phyloP scores from a whole-genome alignment of 2,797 vertebrate genomes.

The Enteromius fasciolatus region DNA sequence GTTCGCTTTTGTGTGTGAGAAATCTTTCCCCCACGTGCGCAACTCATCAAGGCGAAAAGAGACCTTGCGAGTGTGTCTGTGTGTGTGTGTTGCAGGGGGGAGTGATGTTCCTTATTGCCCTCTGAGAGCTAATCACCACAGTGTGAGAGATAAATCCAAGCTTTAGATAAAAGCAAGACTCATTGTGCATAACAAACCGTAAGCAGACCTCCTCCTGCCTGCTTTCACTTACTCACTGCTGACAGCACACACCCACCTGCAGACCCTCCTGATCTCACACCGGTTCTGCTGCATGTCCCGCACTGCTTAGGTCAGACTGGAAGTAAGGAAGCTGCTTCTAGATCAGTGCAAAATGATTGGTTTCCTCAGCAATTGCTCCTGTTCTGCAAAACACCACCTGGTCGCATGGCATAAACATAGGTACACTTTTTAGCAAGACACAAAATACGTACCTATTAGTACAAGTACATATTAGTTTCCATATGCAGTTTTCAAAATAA shows the following conservation, averaged over 20 bases:
- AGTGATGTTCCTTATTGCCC: slow-evolving; percentile 62
- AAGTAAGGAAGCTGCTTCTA: background rate
- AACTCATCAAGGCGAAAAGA: slow-evolving; percentile 40
- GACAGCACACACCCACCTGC: slow-evolving; percentile 24
- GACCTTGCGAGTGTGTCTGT: slow-evolving; percentile 24
- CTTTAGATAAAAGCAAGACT: slow-evolving; percentile 74
- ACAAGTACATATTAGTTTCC: too few species aligned
- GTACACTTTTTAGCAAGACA: too few species aligned
- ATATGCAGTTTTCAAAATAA: too few species aligned
- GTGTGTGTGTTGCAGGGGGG: slow-evolving; percentile 32
- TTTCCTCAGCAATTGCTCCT: background rate
- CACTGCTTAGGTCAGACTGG: background rate
- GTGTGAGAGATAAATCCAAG: slow-evolving; percentile 70
- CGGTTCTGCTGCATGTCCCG: background rate
- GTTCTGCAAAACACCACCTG: background rate
- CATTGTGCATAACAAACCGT: slow-evolving; percentile 67
- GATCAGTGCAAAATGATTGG: background rate
- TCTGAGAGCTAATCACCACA: slow-evolving; percentile 66
- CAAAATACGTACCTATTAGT: too few species aligned
- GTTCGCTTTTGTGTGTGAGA: slow-evolving; percentile 54
- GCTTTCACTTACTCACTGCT: slow-evolving; percentile 32
- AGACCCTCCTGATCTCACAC: background rate
- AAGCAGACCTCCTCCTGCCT: slow-evolving; percentile 13
- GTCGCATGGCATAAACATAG: too few species aligned
- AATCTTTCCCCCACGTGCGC: slow-evolving; percentile 49